phyloP scores from a whole-genome alignment of 1,140 invertebrate species.

The Geopemphigus sp. region DNA sequence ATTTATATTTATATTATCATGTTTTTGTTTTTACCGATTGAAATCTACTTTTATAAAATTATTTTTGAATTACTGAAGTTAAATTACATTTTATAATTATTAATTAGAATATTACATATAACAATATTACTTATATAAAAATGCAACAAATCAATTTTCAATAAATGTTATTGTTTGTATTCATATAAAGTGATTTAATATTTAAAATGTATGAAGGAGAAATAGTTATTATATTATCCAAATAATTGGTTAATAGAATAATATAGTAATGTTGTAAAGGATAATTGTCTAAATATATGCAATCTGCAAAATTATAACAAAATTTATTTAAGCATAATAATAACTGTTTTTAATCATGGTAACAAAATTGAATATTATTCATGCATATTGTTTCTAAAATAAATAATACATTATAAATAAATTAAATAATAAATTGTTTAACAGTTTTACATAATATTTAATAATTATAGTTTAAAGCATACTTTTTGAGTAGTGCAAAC shows the following conservation, averaged over 20 bases:
- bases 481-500: conserved; percentile 32
- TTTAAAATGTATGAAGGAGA: neutral
- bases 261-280: neutral
- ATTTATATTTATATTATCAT: too few relatives aligned
- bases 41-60: too few relatives aligned
- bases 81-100: too few relatives aligned
- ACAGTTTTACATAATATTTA: conserved; percentile 21
- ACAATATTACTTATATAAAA: too few relatives aligned
- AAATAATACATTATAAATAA: conserved; percentile 19
- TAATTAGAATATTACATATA: too few relatives aligned
- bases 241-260: neutral
- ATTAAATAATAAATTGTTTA: conserved; percentile 14
- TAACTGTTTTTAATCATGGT: conserved; percentile 43
- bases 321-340: conserved; percentile 26
- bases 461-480: conserved; percentile 38
- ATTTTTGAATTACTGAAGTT: too few relatives aligned
- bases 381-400: conserved; percentile 31
- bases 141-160: too few relatives aligned
- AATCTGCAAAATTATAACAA: conserved; percentile 27
- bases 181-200: neutral
- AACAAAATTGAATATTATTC: conserved; percentile 38
- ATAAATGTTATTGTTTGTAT: neutral
- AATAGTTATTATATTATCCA: neutral
- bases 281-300: neutral
- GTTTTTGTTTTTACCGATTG: too few relatives aligned